Percentiles rank a stretch among this genome's conserved stretches.
Conservation (phyloP, 2,888 invertebrate genomes). For the Volucella zonaria region DNA sequence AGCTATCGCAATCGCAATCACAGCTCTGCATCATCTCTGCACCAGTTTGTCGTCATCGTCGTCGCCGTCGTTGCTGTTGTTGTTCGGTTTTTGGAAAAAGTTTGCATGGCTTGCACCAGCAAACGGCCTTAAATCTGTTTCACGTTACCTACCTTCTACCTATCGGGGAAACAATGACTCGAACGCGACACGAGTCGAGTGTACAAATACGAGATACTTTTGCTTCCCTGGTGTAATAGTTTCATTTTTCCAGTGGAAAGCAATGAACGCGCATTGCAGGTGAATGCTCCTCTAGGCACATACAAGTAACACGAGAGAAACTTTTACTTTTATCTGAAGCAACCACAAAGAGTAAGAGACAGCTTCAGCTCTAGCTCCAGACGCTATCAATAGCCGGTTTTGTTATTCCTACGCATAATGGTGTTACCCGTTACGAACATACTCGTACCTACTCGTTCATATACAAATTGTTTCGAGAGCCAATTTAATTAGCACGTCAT, state of each 20-base stretch:
- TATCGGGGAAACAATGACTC: constrained; percentile 33
- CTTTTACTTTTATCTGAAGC: constrained; percentile 66
- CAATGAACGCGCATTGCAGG: constrained; percentile 46
- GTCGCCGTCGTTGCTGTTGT: no score
- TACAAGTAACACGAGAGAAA: constrained; percentile 42
- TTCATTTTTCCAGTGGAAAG: constrained; percentile 41
- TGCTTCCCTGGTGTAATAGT: constrained; percentile 16
- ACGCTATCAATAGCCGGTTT: constrained; percentile 31
- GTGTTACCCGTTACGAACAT: constrained; percentile 57
- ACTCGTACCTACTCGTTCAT: no score
- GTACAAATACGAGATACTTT: neutral
- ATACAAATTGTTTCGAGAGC: constrained; percentile 47
- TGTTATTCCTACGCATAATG: constrained; percentile 48
- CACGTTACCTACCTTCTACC: constrained; percentile 14
- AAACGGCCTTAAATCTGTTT: constrained; percentile 46
- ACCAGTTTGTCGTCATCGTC: constrained; percentile 24
- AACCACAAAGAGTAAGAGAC: constrained; percentile 50
- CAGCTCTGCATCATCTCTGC: constrained; percentile 16
- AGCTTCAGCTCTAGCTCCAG: neutral
- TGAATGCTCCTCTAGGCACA: constrained; percentile 50
- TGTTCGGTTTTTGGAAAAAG: constrained; percentile 21
- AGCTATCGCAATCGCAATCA: constrained; percentile 8
- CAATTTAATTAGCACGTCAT: constrained; percentile 63
- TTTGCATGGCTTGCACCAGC: constrained; percentile 47
- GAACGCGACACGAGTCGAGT: neutral